Evolutionary conservation across 2,797 vertebrate genomes (phyloP), one percentile per base, ranked within the genome.

Genomic region (Cygnus olor): DNA sequence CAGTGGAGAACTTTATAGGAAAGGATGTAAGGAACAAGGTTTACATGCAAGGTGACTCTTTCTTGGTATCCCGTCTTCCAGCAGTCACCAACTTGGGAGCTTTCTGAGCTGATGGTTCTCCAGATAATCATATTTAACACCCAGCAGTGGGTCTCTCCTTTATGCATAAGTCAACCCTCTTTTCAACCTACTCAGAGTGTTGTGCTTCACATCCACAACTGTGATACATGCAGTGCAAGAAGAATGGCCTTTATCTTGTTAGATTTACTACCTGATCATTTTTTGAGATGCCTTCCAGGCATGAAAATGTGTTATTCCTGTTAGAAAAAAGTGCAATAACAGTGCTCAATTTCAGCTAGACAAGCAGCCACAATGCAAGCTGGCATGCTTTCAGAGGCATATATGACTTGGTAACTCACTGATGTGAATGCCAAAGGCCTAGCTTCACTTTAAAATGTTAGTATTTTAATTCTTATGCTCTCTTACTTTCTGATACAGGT

Each of bases 221-320:
- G 25, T 1, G 2, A 22, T 54, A 34, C 14, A 14, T 45, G 40
- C 14, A 69, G 15, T 44, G 51, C 7, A 53, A 57, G 57, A 57
- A 45, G 18, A 66, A 38, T 4, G 19, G 34, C 25, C 14, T 85
- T 87, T 70, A 28, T 6, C 61, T 78, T 61, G 34, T 88, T 81
- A 84, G 17, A 70, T 90, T 84, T 94, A 20, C 24, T 84, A 49
- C 54, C 64, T 72, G 34, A 66, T 76, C 54, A 66, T 64, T 86
- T 84, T 94, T 78, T 18, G 45, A 94, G 30, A 17, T 90, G 42
- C 56, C 32, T 91, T 88, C 80, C 88, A 91, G 38, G 30, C 84
- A 73, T 53, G 34, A 89, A 84, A 68, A 88, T 7, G 5, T 80
- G 21, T 57, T 91, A 44, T 81, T 84, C 30, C 58, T 9, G 0